These are phyloP conservation scores for Fragum fragum DNA, from an alignment of 2,888 invertebrate species.

Conservation along the genomic window DNA sequence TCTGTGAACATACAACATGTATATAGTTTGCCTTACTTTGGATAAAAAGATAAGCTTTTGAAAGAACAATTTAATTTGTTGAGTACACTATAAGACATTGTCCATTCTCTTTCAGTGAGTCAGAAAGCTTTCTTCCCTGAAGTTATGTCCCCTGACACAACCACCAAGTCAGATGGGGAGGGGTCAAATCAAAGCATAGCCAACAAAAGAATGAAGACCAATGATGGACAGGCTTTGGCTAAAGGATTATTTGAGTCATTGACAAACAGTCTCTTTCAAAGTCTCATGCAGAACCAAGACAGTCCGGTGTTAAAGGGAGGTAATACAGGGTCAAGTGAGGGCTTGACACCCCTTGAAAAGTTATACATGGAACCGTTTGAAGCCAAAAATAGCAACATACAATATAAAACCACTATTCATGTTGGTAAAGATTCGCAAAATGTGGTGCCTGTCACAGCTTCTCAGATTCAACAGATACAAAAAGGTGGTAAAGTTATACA, in stretches of 20 bases:
- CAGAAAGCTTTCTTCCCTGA: conserved; percentile 32
- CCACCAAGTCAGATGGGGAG: conserved; percentile 17
- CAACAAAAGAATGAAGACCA: conserved; percentile 28
- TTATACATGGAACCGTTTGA: conserved; percentile 34
- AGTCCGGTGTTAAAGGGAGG: conserved; percentile 2
- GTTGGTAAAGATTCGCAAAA: background rate
- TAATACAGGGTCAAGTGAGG: background rate
- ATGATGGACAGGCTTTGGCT: conserved; percentile 26
- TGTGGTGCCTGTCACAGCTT: background rate
- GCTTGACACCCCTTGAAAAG: conserved; percentile 35
- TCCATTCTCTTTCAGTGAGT: background rate
- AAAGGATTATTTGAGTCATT: conserved; percentile 47
- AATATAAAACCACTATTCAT: background rate
- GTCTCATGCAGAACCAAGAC: conserved; percentile 39
- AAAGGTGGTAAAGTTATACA: conserved; percentile 11
- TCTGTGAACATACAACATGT: too few species aligned
- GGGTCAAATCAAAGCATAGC: conserved; percentile 18
- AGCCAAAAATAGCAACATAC: background rate
- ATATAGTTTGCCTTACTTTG: too few species aligned
- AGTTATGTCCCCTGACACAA: conserved; percentile 44
- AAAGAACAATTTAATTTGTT: too few species aligned
- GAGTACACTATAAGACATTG: too few species aligned
- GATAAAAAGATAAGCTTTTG: too few species aligned
- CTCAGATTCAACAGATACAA: background rate
- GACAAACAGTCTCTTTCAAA: conserved; percentile 47